These are phyloP conservation scores for Muschampia plurimacula DNA, from an alignment of 2,888 invertebrate species.

Conservation along the genomic window DNA sequence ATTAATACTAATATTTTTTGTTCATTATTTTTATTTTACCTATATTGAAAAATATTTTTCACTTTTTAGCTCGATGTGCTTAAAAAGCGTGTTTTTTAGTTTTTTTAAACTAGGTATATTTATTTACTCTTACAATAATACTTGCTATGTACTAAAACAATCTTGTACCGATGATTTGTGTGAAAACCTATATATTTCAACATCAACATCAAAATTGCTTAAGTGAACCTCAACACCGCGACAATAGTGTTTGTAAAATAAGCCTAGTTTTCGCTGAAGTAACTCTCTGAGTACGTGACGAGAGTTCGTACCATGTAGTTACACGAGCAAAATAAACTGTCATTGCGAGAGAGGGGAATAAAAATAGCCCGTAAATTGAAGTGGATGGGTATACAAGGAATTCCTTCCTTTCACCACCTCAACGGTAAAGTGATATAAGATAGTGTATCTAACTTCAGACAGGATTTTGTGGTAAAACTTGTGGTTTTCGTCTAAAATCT, in stretches of 20 bases:
- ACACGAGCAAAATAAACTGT: slow-evolving; percentile 34
- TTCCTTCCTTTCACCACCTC: slow-evolving; percentile 30
- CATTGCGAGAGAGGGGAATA: slow-evolving; percentile 22
- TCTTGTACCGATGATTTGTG: background rate
- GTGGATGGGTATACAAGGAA: slow-evolving; percentile 37
- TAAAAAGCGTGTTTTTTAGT: no score
- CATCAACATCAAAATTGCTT: background rate
- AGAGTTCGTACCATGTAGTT: slow-evolving; percentile 26
- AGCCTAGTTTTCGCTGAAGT: slow-evolving; percentile 28
- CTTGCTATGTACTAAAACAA: background rate
- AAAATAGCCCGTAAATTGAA: slow-evolving; percentile 39
- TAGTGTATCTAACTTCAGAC: slow-evolving; percentile 24
- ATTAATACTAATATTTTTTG: no score
- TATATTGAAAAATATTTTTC: no score
- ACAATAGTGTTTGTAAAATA: slow-evolving; percentile 25
- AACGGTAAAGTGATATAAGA: slow-evolving; percentile 26
- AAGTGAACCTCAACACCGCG: background rate
- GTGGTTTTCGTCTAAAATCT: slow-evolving; percentile 24
- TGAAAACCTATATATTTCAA: background rate
- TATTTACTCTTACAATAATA: no score
- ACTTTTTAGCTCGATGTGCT: no score
- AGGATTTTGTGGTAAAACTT: slow-evolving; percentile 25
- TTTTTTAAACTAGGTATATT: no score
- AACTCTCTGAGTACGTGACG: slow-evolving; percentile 27
- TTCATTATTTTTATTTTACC: no score